phyloP scores from a whole-genome alignment of 2,888 invertebrate genomes.

The Meganola albula region DNA sequence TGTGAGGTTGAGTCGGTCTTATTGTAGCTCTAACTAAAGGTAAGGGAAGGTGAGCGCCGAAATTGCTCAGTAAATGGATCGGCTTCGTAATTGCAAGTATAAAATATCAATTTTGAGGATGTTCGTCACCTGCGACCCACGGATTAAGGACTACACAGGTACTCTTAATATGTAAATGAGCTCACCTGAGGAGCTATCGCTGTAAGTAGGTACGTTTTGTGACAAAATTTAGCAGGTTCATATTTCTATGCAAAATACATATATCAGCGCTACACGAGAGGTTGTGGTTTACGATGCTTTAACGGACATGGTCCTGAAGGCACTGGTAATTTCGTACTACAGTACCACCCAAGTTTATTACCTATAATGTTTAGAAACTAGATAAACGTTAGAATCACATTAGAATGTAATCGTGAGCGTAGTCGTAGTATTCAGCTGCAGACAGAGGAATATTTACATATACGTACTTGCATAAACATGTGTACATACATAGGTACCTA shows the following conservation, averaged over 20 bases:
- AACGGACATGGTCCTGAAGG: too few relatives aligned
- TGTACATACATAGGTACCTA: too few relatives aligned
- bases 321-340: too few relatives aligned
- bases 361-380: too few relatives aligned
- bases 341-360: too few relatives aligned
- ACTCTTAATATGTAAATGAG: constrained; percentile 40
- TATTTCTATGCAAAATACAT: constrained; percentile 27
- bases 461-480: too few relatives aligned
- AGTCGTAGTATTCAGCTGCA: too few relatives aligned
- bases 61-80: constrained; percentile 24
- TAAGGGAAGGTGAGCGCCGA: constrained; percentile 7
- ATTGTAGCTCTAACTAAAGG: neutral
- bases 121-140: constrained; percentile 37
- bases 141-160: constrained; percentile 33
- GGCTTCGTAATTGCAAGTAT: constrained; percentile 31
- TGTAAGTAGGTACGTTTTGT: constrained; percentile 26
- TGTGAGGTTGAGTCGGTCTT: neutral
- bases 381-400: too few relatives aligned
- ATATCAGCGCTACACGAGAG: constrained; percentile 11
- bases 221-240: constrained; percentile 28
- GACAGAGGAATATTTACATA: too few relatives aligned
- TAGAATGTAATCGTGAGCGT: too few relatives aligned
- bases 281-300: constrained; percentile 12
- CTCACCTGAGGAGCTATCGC: constrained; percentile 23
- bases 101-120: constrained; percentile 40